Evolutionary conservation across 1,140 invertebrate genomes (phyloP), one percentile per base, ranked within the genome.

Genomic region (Euura saliciscinereae): DNA sequence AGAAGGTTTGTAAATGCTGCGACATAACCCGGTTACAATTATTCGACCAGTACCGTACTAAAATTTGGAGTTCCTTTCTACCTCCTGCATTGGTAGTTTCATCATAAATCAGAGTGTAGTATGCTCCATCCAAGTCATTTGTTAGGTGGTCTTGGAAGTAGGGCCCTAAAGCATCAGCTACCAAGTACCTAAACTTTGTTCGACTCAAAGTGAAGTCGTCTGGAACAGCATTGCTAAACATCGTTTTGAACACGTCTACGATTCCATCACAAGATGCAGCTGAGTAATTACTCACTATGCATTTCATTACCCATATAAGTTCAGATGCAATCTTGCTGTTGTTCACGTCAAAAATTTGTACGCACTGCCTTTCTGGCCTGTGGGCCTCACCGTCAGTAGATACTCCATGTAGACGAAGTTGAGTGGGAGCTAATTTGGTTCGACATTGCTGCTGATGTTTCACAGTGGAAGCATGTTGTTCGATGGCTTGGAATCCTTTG

Each of bases 1-100:
- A 78, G 72, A 74, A 77, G 3, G 77, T 77, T 74, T 77, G n/a
- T 45, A 79, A 71, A 69, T 77, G 76, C 69, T 74, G 71, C 3
- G 66, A 46, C 0, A 74, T 45, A 44, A 79, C 43, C 51, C 70
- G 64, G 72, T 70, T 70, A n/a, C 45, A 64, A 45, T 44, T 65
- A 44, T 74, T 71, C 13, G 78, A 79, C 77, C 77, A 79, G 71
- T 73, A 79, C 51, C 70, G 65, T 42, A 77, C 28, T 11, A 43
- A 28, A 13, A 71, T 70, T 65, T 79, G 73, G 3, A 79, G 71
- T 64, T 79, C 78, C 68, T 78, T 79, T 66, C 45, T 68, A 3
- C 44, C 66, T 10, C 1, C 66, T 5, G 64, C 69, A 70, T 79
- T 79, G 6, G 76, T 77, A 42, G 77, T 78, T 74, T 78, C 76